Percentiles rank a stretch among this genome's conserved stretches.
Evolutionary conservation across 1,140 invertebrate genomes (phyloP).

Genomic region (Nephila pilipes): DNA sequence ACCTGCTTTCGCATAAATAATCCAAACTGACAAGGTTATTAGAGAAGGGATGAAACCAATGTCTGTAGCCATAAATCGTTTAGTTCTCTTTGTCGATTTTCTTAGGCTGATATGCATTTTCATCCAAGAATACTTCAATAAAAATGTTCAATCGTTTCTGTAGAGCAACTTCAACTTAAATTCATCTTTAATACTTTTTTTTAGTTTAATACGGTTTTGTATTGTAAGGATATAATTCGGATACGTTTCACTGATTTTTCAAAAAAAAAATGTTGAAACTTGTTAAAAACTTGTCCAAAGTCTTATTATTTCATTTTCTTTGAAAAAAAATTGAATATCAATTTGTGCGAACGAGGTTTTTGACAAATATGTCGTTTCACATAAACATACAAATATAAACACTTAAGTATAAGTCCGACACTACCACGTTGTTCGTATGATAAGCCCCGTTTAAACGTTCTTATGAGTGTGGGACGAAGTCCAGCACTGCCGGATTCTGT

Average conservation of each 20-base stretch:
- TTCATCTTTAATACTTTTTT: neutral
- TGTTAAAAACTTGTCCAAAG: too few species aligned
- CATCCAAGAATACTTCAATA: neutral
- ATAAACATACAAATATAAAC: slow-evolving; percentile 3
- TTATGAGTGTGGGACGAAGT: neutral
- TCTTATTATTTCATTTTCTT: neutral
- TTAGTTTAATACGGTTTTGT: too few species aligned
- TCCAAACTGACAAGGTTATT: neutral
- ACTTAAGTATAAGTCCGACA: neutral
- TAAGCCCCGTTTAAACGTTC: neutral
- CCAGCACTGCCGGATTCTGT: slow-evolving; percentile 44
- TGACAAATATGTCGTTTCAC: too few species aligned
- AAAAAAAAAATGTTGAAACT: too few species aligned
- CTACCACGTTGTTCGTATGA: slow-evolving; percentile 19
- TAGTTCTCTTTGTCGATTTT: neutral
- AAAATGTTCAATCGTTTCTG: neutral
- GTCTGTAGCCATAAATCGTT: neutral
- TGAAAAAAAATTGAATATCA: neutral
- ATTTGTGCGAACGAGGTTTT: too few species aligned
- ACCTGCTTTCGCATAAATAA: neutral
- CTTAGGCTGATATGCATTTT: neutral
- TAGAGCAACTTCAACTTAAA: neutral
- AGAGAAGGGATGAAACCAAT: neutral
- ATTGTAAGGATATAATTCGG: too few species aligned
- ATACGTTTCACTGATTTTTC: too few species aligned